Evolutionary conservation across 2,797 vertebrate genomes (phyloP).

Genomic region (Mormyrus hasselquistii): DNA sequence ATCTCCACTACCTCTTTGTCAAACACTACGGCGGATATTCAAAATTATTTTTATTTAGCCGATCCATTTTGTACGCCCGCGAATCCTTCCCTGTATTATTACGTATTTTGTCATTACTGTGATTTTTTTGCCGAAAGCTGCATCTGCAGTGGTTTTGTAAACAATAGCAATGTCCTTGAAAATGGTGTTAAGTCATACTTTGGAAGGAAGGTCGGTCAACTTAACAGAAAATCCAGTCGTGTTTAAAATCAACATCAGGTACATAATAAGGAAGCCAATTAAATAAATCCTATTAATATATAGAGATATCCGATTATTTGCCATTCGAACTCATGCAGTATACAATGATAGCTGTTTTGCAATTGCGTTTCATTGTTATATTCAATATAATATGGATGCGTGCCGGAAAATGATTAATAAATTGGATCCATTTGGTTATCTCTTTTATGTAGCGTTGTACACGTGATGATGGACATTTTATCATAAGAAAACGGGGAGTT

Average conservation of each 20-base stretch:
- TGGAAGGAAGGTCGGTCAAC: not conserved
- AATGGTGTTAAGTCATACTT: not conserved
- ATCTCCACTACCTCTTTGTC: not conserved
- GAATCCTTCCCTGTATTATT: not conserved
- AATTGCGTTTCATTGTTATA: not conserved
- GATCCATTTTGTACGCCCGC: not conserved
- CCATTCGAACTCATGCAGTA: not conserved
- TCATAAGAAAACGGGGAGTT: not conserved
- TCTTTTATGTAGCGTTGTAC: not conserved
- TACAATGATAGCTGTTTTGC: not conserved
- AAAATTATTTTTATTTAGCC: constrained; percentile 13
- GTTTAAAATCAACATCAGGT: not conserved
- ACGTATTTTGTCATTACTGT: not conserved
- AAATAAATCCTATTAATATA: not conserved
- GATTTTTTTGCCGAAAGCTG: not conserved
- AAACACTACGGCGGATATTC: not conserved
- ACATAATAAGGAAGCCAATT: not conserved
- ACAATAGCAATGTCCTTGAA: constrained; percentile 17
- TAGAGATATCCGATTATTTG: not conserved
- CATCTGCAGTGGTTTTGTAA: not conserved
- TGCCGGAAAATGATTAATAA: not conserved
- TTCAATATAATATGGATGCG: not conserved
- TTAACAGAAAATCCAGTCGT: not conserved
- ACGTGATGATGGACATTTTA: not conserved
- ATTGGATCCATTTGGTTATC: not conserved